phyloP scores from a whole-genome alignment of 2,797 vertebrate genomes.

The Phalloptychus januarius region DNA sequence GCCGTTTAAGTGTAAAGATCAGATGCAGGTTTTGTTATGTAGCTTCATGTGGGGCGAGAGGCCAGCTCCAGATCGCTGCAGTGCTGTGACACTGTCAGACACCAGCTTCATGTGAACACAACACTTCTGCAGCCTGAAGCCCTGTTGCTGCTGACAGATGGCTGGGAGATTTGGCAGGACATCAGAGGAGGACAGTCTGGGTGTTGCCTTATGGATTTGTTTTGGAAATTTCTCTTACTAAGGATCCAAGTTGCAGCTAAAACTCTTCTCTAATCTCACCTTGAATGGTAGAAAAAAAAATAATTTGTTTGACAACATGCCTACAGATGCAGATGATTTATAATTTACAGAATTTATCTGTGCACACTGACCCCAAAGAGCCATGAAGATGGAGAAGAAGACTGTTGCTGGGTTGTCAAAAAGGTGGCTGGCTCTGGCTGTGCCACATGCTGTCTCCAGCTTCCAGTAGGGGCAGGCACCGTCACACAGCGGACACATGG shows the following conservation, averaged over 20 bases:
- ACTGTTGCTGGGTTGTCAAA: slow-evolving; percentile 98
- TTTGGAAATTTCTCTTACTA: background rate
- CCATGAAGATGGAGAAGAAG: slow-evolving; percentile 98
- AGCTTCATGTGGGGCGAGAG: background rate
- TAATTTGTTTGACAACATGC: background rate
- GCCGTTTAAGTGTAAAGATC: background rate
- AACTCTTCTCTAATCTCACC: background rate
- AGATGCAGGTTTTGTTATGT: background rate
- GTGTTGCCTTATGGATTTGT: slow-evolving; percentile 1
- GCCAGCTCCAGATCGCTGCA: slow-evolving; percentile 22
- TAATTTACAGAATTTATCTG: background rate
- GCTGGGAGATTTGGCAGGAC: slow-evolving; percentile 42
- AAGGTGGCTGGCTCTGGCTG: slow-evolving; percentile 93
- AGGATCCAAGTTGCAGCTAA: background rate
- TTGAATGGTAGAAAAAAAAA: background rate
- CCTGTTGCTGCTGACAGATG: slow-evolving; percentile 61
- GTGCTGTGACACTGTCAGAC: slow-evolving; percentile 34
- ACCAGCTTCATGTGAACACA: slow-evolving; percentile 25
- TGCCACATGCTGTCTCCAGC: slow-evolving; percentile 90
- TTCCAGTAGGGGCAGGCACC: slow-evolving; percentile 95
- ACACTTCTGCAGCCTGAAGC: slow-evolving; percentile 19
- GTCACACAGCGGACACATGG: slow-evolving; percentile 97
- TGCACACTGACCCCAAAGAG: slow-evolving; percentile 90
- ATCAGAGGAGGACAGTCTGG: slow-evolving; percentile 15
- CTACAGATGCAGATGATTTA: background rate